These are phyloP conservation scores for Rhinolophus sinicus DNA, from an alignment of 2,113 vertebrate species.

Conservation along the genomic window DNA sequence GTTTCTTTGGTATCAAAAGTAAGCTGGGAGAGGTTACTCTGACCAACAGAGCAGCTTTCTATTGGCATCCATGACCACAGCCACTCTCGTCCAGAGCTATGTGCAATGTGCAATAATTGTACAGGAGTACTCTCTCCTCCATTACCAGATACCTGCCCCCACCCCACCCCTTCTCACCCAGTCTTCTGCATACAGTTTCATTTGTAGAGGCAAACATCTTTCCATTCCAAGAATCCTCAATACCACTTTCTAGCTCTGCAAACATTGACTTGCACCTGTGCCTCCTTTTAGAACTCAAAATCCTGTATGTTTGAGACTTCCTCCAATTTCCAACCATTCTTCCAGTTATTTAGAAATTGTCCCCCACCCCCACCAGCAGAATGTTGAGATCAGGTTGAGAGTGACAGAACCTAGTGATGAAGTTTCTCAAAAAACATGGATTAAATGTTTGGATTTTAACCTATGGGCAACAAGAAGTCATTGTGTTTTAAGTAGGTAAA, in stretches of 20 bases:
- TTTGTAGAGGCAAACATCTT: neutral
- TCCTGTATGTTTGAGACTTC: neutral
- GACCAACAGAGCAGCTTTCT: neutral
- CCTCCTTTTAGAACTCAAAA: neutral
- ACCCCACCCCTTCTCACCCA: neutral
- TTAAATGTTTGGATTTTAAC: neutral
- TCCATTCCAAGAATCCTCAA: neutral
- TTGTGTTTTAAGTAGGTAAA: neutral
- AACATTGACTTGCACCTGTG: neutral
- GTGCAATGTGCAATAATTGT: neutral
- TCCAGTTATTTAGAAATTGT: neutral
- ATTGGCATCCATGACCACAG: neutral
- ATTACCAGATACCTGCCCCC: neutral
- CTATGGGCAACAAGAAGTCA: neutral
- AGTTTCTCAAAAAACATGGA: neutral
- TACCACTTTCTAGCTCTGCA: neutral
- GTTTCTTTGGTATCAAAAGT: neutral
- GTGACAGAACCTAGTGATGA: neutral
- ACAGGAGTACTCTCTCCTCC: neutral
- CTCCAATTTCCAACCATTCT: neutral
- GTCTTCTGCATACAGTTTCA: neutral
- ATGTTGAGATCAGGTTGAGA: neutral
- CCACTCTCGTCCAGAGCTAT: neutral
- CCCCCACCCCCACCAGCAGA: neutral
- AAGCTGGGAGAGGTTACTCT: neutral